Evolutionary conservation across 2,888 invertebrate genomes (phyloP), one percentile per base, ranked within the genome.

Genomic region (Fabriciana adippe): DNA sequence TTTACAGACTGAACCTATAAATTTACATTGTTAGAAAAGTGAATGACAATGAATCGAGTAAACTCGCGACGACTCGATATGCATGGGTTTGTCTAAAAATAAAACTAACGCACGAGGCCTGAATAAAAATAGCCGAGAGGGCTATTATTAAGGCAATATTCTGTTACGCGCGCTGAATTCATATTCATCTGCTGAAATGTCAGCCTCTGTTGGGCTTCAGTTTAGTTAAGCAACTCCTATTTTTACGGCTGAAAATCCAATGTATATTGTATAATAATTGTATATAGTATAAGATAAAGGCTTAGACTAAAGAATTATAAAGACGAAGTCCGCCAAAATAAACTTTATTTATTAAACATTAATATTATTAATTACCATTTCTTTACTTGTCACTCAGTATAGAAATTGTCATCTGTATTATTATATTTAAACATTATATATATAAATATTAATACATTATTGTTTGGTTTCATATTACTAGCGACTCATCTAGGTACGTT

Each of bases 141-240:
- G 85, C 87, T 87, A 87, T 88, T 87, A 87, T 83, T 81, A 82
- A 85, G 85, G 86, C 87, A 86, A 86, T 88, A 86, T 86, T 84
- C 81, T 77, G 78, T 81, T 77, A 85, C 84, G 83, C 80, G 79
- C 70, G 70, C 73, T 71, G 88, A 87, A 89, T 89, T 83, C 81
- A 81, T 86, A 86, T 85, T 84, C 79, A 78, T 77, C 71, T 76
- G 73, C 74, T 73, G 50, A 78, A 79, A 77, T 75, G 77, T 76
- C 74, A 74, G 72, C 70, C 56, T 64, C 65, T 60, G 60, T 53
- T 53, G 57, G n/a, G 54, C 35, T 64, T 60, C 47, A 48, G 51
- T 68, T 70, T 65, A 66, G 61, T 62, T 62, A 65, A 62, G 62
- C 56, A 56, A 62, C 31, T 26, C 51, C 15, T 56, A 18, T 63